Base-by-base conservation (phyloP, 2,797 vertebrate species). In the Siniperca scherzeri region DNA sequence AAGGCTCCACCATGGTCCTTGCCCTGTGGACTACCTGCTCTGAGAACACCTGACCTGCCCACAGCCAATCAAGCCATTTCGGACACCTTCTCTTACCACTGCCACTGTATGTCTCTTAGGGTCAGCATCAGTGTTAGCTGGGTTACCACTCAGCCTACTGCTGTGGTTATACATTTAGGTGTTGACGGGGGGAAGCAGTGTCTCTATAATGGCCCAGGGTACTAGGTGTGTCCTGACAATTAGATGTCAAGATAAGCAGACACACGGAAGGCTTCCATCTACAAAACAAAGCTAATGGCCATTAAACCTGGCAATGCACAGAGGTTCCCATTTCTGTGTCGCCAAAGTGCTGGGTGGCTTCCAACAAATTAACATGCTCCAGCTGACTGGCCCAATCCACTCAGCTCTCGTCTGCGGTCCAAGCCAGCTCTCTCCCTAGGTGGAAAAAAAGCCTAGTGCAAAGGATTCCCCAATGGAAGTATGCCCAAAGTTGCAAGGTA, bases 321-420 rank as follows among this genome's bases (percentile, higher is more conserved):
- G 65, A 73, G 83, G 84, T 73, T 83, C 82, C 87, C 78, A 70
- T 87, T 81, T 87, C 80, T 87, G 84, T 91, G 90, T 85, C 77
- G 69, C 88, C 81, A 72, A 85, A 81, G 82, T 53, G 60, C 86
- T 90, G 90, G 92, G 74, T 70, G 74, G 82, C 73, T 73, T 92
- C 88, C 91, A 92, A 82, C 83, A 90, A 83, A 89, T 86, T 82
- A 92, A 86, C 80, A 91, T 78, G 82, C 84, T 78, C 84, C 87
- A 82, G 80, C 82, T 89, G 83, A 89, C 87, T 81, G 76, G 73
- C 70, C 83, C 78, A 72, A 87, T 88, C 83, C 82, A 79, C 82
- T 82, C 83, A 52, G 57, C 85, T 78, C 62, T 80, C 25, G 65
- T 73, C 65, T 75, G 62, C n/a, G 8, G 80, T 76, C 76, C 81